phyloP scores from a whole-genome alignment of 2,113 vertebrate species.

The Galemys pyrenaicus region DNA sequence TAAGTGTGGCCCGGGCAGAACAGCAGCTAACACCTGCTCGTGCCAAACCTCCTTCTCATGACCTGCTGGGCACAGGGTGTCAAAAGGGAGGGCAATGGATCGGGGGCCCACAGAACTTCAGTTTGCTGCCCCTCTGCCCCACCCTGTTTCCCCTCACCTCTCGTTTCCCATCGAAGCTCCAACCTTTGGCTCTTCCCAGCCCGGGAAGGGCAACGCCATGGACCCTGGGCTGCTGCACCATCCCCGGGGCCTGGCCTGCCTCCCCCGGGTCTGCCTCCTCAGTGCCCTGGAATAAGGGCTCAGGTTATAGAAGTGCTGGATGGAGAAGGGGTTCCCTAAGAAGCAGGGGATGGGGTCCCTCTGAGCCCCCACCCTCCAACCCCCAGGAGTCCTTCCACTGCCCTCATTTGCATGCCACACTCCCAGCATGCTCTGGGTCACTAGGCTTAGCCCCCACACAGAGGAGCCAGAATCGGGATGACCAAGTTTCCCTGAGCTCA shows the following conservation, averaged over 20 bases:
- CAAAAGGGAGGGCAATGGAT: neutral
- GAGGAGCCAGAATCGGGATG: neutral
- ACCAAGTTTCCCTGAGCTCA: neutral
- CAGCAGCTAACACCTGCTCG: neutral
- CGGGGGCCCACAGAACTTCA: neutral
- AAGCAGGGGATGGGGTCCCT: neutral
- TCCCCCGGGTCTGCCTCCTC: constrained; percentile 71
- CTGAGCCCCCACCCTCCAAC: neutral
- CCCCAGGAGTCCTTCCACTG: neutral
- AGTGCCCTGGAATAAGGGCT: constrained; percentile 59
- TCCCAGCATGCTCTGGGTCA: constrained; percentile 4
- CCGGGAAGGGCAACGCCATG: constrained; percentile 80
- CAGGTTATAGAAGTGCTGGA: neutral
- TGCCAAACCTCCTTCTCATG: neutral
- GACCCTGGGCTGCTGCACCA: constrained; percentile 68
- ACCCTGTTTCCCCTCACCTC: constrained; percentile 73
- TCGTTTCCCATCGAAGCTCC: constrained; percentile 80
- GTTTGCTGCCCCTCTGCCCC: neutral
- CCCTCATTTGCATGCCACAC: neutral
- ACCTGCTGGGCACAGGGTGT: neutral
- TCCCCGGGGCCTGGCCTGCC: constrained; percentile 29
- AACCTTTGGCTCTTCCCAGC: constrained; percentile 80
- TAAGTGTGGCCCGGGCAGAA: neutral
- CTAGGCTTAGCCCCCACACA: neutral
- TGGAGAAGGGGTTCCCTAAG: neutral